These are phyloP conservation scores for Dromaius novaehollandiae DNA, from an alignment of 2,113 vertebrate species.

Conservation along the genomic window DNA sequence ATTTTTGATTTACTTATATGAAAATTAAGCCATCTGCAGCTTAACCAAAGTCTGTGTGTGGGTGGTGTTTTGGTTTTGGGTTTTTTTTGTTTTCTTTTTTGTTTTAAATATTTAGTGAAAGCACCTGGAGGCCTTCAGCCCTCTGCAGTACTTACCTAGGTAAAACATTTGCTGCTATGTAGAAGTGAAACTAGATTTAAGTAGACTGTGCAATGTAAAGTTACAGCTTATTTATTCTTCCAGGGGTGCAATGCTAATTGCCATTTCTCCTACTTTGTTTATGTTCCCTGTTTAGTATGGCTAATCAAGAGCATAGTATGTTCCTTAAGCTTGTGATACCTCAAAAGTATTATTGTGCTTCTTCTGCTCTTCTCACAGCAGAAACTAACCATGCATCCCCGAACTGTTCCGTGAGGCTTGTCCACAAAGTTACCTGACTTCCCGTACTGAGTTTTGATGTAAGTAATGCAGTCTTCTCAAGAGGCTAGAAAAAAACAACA, in stretches of 20 bases:
- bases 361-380: background rate
- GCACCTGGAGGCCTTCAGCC: background rate
- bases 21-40: background rate
- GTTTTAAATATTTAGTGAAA: background rate
- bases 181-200: background rate
- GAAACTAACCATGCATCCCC: background rate
- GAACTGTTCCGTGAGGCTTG: background rate
- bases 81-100: too few relatives aligned
- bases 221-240: background rate
- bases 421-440: background rate
- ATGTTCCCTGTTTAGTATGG: background rate
- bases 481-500: fast-evolving
- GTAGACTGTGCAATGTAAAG: background rate
- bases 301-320: fast-evolving
- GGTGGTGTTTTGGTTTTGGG: too few relatives aligned
- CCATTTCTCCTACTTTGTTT: background rate
- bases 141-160: background rate
- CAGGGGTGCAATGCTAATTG: background rate
- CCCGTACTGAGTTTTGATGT: background rate
- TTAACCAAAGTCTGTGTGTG: background rate
- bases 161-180: background rate
- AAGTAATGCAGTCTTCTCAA: background rate
- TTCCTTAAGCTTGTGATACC: background rate
- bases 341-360: background rate
- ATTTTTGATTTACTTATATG: background rate